Evolutionary conservation across 1,140 invertebrate genomes (phyloP), one percentile per base, ranked within the genome.

Genomic region (Apis laboriosa): DNA sequence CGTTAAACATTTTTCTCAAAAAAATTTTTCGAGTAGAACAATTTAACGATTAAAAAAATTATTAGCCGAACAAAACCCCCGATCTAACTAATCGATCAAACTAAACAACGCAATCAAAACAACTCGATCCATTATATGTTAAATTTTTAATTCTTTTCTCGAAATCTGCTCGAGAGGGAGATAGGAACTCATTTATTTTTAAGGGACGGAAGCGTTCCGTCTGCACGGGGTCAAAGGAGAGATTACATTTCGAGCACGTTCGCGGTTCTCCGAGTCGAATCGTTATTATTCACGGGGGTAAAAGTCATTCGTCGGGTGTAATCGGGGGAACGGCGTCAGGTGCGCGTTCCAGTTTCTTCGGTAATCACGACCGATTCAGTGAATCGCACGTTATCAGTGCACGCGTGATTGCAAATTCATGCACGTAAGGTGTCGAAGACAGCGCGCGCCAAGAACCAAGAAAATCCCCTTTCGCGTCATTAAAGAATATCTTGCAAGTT

Each of bases 251-350:
- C 75, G 71, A 73, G 71, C 81, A 87, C 76, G 77, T 87, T 77
- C 85, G 66, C 73, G 80, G 75, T 70, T 63, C 56, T 61, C 56
- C 58, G 4, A 73, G 85, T 84, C 67, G 86, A 84, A 77, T 71
- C 83, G 77, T 87, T 90, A 90, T 90, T 87, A 89, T 89, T 87
- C 85, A 83, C 75, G 78, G 58, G 34, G 84, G 77, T 82, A 68
- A 80, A 87, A 86, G 80, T 71, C 85, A 79, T 87, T 86, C 68
- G 63, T 73, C 73, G 74, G 75, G 75, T 43, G 34, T 77, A 87
- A 87, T 84, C 81, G 73, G 67, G 34, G 58, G 77, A 80, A 34
- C 63, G 7, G 68, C 86, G 74, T 87, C 86, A 88, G 85, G 85
- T 88, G 86, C 75, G 74, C 85, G 86, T 80, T 71, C 85, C 60